Base-by-base conservation (phyloP, 2,113 vertebrate genomes). In the Centropristis striata region DNA sequence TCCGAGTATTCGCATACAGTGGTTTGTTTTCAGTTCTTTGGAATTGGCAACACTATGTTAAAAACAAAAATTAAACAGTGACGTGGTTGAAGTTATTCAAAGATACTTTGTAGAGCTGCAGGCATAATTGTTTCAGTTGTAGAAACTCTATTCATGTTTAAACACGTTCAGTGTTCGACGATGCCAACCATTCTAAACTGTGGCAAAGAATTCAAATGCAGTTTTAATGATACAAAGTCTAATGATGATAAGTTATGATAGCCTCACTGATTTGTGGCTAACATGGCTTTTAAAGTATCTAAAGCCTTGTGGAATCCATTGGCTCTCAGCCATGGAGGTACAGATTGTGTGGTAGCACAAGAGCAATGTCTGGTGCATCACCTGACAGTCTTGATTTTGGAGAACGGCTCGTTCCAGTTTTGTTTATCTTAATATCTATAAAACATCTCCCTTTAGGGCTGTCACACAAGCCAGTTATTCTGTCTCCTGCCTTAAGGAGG, bases 271-370 rank as follows among this genome's bases (percentile, higher is more conserved):
- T 49, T 64, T 32, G 14, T 54, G 51, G 36, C n/a, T 8, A 37
- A 58, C 58, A 12, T 13, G 25, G 80, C 49, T 73, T 74, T 84
- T 42, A 64, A 70, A 73, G 71, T 77, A 23, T 83, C 44, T 50
- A 72, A 86, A 82, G 50, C 71, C 61, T 55, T 36, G 20, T 72
- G 78, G 71, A 86, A 85, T 87, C 65, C 8, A 8, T 20, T 74
- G 67, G 70, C 80, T 61, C 15, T 58, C 50, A 7, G 61, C 72
- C 74, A 76, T 36, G 2, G 46, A 78, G 16, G 27, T 27, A 4
- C 23, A 61, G 27, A 37, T 60, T 65, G 55, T 57, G 25, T 63
- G 11, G 63, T 54, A 73, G 51, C 60, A 65, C 23, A 39, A 69
- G 10, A 64, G 57, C 54, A 32, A 55, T 41, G 32, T 67, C 41